Base-by-base conservation (phyloP, 2,888 invertebrate genomes). In the Dastarcus helophoroides region DNA sequence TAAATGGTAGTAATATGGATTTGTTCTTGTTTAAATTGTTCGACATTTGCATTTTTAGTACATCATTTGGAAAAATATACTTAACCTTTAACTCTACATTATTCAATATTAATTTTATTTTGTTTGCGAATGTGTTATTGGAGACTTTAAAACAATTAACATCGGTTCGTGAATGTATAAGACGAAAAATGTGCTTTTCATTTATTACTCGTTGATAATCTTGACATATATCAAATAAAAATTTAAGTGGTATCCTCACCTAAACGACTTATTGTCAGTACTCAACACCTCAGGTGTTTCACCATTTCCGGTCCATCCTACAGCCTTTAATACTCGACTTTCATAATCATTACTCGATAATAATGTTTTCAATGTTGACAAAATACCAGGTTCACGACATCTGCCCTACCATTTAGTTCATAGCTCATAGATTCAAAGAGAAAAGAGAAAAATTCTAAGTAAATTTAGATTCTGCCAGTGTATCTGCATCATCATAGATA, bases 151-250 rank as follows among this genome's bases (percentile, higher is more conserved):
- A 4, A 7, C 11, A 5, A 28, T 31, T 31, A 6, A 3, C 5
- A 14, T 31, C 31, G 7, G 16, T 24, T 7, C 21, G 19, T 7
- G 32, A 5, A 26, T 27, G 17, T 9, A 27, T 17, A n/a, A 27
- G 27, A 14, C 32, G 15, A 7, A 32, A n/a, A 6, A 22, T 8
- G 10, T 32, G 26, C 22, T 27, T 32, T 7, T 56, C 56, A 2
- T 55, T 40, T 29, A 54, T 40, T 22, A 56, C 46, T 40, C 49
- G 50, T 16, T 46, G 47, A 36, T 52, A 58, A 40, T 58, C 50
- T 35, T 53, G 48, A 10, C 45, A 44, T 40, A 51, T 54, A 3
- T 52, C 54, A n/a, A 56, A 31, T n/a, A 56, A 19, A 29, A 41
- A 35, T 33, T 45, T 48, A 8, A 57, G 38, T 8, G 53, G 53